Conservation (phyloP, 2,888 invertebrate species). For the Himalopsyche tibetana region DNA sequence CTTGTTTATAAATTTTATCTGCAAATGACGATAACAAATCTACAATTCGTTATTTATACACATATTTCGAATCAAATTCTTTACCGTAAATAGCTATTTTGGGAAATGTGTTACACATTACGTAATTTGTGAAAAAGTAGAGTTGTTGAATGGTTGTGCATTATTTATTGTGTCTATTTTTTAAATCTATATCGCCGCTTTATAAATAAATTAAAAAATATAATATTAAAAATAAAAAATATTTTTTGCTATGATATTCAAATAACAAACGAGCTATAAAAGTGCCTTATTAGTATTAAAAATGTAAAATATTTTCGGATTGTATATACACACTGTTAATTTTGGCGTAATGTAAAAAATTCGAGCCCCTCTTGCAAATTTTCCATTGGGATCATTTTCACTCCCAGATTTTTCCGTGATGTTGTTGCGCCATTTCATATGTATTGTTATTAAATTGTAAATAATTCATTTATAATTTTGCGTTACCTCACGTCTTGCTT, state of each 20-base stretch:
- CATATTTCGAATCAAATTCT: no score
- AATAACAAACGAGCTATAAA: background rate
- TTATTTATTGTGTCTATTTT: background rate
- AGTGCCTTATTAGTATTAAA: constrained; percentile 40
- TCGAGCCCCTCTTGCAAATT: no score
- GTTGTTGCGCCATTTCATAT: no score
- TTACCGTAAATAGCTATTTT: no score
- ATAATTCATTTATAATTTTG: background rate
- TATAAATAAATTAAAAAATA: background rate
- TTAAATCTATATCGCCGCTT: background rate
- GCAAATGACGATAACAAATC: no score
- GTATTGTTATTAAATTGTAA: background rate
- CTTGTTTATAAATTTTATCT: no score
- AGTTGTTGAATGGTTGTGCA: constrained; percentile 32
- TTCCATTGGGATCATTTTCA: no score
- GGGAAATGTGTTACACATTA: no score
- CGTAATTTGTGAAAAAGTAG: no score
- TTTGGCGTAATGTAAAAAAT: background rate
- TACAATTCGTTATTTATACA: no score
- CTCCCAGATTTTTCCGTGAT: no score
- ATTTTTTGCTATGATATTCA: background rate
- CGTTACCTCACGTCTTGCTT: background rate
- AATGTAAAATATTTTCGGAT: background rate
- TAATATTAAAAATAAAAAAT: background rate
- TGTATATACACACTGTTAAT: background rate